These are phyloP conservation scores for Agrypnus murinus DNA, from an alignment of 2,888 invertebrate genomes.

Conservation along the genomic window DNA sequence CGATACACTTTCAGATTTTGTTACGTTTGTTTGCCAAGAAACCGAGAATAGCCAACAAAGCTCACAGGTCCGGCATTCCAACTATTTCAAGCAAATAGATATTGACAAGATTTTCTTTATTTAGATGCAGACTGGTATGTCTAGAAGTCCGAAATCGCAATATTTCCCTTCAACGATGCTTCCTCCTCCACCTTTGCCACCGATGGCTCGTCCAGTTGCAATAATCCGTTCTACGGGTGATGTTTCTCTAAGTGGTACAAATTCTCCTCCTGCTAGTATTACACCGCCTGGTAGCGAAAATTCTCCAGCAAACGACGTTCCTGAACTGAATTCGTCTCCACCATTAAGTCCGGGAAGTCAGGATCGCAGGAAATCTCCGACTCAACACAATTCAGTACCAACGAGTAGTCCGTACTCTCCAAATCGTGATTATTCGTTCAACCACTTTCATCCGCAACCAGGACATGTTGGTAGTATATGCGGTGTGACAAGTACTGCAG, in stretches of 20 bases:
- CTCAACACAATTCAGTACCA: constrained; percentile 66
- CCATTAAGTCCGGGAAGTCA: constrained; percentile 69
- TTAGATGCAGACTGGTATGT: constrained; percentile 74
- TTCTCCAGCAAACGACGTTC: constrained; percentile 68
- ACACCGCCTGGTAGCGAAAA: constrained; percentile 73
- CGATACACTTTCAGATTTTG: constrained; percentile 96
- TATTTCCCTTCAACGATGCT: constrained; percentile 95
- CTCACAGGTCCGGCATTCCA: constrained; percentile 77
- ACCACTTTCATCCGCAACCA: constrained; percentile 94
- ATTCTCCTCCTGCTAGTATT: constrained; percentile 78
- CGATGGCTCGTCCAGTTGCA: constrained; percentile 97
- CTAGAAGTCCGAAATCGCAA: constrained; percentile 84
- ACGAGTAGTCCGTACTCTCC: constrained; percentile 68
- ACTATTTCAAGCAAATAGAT: background rate
- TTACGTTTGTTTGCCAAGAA: constrained; percentile 97
- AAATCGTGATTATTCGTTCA: constrained; percentile 81
- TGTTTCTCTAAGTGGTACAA: constrained; percentile 75
- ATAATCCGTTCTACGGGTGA: constrained; percentile 91
- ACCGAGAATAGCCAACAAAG: constrained; percentile 85
- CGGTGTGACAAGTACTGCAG: constrained; percentile 61
- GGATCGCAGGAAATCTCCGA: constrained; percentile 68
- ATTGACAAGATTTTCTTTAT: background rate
- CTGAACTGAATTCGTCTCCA: constrained; percentile 68
- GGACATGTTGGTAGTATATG: constrained; percentile 80
- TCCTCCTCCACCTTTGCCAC: constrained; percentile 95